These are phyloP conservation scores for Huso huso DNA, from an alignment of 2,797 vertebrate genomes.

Conservation along the genomic window DNA sequence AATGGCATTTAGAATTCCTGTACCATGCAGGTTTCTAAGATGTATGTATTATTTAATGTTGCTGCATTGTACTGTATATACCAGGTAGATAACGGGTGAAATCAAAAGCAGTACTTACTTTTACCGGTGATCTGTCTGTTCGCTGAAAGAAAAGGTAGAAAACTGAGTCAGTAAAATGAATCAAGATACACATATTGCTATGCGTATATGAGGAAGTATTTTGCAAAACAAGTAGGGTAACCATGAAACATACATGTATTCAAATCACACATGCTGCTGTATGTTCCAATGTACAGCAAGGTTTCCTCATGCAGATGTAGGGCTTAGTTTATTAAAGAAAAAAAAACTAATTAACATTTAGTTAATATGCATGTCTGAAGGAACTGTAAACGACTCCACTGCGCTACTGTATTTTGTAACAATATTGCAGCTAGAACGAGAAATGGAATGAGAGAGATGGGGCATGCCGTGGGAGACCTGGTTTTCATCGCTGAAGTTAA, in stretches of 20 bases:
- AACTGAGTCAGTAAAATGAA: not conserved
- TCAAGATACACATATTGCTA: not conserved
- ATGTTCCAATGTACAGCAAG: not conserved
- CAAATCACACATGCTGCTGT: not conserved
- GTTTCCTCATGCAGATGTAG: not conserved
- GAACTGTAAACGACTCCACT: not conserved
- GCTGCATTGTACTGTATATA: not conserved
- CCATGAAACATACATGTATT: no score
- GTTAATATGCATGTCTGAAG: not conserved
- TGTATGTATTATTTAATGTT: slow-evolving; percentile 4
- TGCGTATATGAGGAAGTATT: no score
- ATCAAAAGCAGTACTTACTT: slow-evolving; percentile 49
- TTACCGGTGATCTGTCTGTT: slow-evolving; percentile 69
- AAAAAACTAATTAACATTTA: not conserved
- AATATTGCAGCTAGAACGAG: not conserved
- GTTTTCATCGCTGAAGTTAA: not conserved
- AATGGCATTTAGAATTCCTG: not conserved
- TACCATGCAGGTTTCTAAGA: not conserved
- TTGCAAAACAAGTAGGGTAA: no score
- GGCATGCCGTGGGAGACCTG: not conserved
- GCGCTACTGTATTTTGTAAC: not conserved
- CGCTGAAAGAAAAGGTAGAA: slow-evolving; percentile 38
- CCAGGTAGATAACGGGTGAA: no score
- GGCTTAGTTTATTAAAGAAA: not conserved
- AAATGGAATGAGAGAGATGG: not conserved